Percentiles rank a stretch among this genome's conserved stretches.
Evolutionary conservation across 2,888 invertebrate species (phyloP).

Genomic region (Platycheirus albimanus): DNA sequence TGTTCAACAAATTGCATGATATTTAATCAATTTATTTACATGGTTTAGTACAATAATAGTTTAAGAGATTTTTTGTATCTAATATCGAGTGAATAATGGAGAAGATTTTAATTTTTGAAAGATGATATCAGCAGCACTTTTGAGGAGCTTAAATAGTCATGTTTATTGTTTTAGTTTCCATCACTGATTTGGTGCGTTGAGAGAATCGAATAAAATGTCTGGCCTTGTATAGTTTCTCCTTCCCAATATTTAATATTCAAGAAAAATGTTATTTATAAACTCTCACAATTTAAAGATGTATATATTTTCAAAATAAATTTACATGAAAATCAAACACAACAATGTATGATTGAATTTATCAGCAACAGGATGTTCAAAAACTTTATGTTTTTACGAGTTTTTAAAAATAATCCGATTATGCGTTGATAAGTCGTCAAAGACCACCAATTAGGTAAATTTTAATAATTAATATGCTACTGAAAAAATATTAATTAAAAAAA

Average conservation of each 20-base stretch:
- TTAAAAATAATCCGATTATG: no score
- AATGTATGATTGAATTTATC: neutral
- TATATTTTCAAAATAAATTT: no score
- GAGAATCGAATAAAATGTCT: no score
- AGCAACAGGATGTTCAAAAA: neutral
- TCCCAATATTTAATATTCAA: no score
- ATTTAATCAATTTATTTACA: slow-evolving; percentile 32
- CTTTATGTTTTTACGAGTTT: neutral
- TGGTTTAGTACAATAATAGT: slow-evolving; percentile 5
- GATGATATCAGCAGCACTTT: neutral
- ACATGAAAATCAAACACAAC: no score
- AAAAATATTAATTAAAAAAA: neutral
- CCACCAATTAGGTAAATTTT: neutral
- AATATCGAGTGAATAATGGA: neutral
- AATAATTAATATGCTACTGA: neutral
- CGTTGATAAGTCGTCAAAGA: neutral
- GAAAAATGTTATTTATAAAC: no score
- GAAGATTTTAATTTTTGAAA: neutral
- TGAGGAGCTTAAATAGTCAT: no score
- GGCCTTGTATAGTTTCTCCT: no score
- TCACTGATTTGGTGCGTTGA: no score
- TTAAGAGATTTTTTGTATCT: neutral
- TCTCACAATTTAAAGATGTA: no score
- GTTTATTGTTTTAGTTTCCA: no score
- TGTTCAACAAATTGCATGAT: slow-evolving; percentile 42